Percentiles rank a stretch among this genome's conserved stretches.
These are phyloP conservation scores for Pogona vitticeps DNA, from an alignment of 2,113 vertebrate species.

Conservation along the genomic window DNA sequence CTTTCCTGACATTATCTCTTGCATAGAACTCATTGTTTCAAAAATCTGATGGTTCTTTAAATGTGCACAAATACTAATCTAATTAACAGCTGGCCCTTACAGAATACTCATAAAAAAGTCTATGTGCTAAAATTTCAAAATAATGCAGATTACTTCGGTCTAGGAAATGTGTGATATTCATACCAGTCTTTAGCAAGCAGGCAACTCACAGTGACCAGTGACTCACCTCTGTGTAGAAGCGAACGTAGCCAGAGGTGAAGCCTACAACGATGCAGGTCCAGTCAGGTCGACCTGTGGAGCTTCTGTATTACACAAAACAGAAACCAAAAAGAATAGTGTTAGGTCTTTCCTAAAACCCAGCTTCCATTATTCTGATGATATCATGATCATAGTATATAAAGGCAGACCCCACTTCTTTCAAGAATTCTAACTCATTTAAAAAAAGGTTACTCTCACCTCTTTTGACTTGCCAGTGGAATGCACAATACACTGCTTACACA, in stretches of 20 bases:
- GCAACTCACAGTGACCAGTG: not conserved
- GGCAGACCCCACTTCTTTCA: rapidly evolving
- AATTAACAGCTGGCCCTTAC: not conserved
- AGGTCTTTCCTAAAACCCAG: not conserved
- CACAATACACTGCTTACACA: conserved; percentile 89
- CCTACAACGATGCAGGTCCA: conserved; percentile 98
- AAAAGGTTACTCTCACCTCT: conserved; percentile 83
- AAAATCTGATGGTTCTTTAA: not conserved
- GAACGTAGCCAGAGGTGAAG: conserved; percentile 93
- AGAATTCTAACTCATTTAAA: not conserved
- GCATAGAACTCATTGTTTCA: not conserved
- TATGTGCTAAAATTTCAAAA: not conserved
- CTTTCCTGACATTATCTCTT: not conserved
- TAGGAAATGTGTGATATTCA: not conserved
- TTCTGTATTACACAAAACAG: conserved; percentile 77
- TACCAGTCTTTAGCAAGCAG: not conserved
- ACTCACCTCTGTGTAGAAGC: conserved; percentile 96
- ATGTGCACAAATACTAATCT: not conserved
- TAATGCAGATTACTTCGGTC: not conserved
- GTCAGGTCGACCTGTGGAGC: conserved; percentile 95
- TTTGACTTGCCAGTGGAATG: conserved; percentile 95
- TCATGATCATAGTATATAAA: not conserved
- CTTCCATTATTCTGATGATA: not conserved
- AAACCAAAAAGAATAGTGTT: conserved; percentile 1
- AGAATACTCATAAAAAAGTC: not conserved